phyloP scores from a whole-genome alignment of 2,888 invertebrate species.

The Xestoiulus laeticollis region DNA sequence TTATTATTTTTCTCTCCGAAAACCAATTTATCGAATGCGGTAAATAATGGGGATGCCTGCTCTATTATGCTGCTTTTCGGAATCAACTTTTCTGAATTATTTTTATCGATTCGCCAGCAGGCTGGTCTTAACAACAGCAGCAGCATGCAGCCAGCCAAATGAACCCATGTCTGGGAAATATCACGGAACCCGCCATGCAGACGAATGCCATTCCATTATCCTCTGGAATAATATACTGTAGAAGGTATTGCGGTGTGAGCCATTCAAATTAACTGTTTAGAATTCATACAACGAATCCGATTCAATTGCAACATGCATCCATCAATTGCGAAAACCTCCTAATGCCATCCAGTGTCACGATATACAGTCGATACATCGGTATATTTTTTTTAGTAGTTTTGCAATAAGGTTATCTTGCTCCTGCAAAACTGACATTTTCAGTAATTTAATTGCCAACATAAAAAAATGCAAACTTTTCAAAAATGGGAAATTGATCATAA shows the following conservation, averaged over 20 bases:
- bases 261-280: conserved; percentile 15
- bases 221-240: background rate
- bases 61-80: conserved; percentile 28
- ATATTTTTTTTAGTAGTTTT: no score
- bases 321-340: background rate
- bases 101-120: conserved; percentile 16
- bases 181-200: background rate
- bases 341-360: no score
- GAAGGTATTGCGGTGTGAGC: background rate
- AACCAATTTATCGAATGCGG: background rate
- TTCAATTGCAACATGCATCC: background rate
- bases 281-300: background rate
- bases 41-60: background rate
- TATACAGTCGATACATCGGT: no score
- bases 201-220: background rate
- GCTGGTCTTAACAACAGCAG: background rate
- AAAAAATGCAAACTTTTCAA: no score
- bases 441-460: no score
- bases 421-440: no score
- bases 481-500: no score
- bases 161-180: background rate
- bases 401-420: no score
- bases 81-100: conserved; percentile 39
- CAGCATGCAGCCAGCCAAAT: background rate
- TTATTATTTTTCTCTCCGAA: background rate